Evolutionary conservation across 2,888 invertebrate species (phyloP).

Genomic region (Ormyrus pomaceus): DNA sequence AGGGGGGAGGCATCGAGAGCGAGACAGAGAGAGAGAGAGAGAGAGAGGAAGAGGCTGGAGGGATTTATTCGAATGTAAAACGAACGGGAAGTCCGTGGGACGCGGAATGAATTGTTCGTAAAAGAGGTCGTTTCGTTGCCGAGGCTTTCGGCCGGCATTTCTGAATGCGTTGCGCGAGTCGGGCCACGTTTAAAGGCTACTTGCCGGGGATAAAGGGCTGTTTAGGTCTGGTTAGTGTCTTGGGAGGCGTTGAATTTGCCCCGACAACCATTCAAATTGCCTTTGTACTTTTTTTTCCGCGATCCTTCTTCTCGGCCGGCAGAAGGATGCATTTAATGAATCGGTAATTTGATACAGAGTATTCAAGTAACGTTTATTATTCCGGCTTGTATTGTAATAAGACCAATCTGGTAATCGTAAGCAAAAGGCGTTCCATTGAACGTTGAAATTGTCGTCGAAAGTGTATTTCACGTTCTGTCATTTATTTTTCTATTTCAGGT

Average conservation of each 20-base stretch:
- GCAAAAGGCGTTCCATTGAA: no score
- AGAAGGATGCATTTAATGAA: no score
- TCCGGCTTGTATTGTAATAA: no score
- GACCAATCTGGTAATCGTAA: no score
- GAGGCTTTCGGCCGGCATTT: constrained; percentile 24
- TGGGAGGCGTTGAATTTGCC: constrained; percentile 47
- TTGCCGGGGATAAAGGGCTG: constrained; percentile 51
- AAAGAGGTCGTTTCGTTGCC: constrained; percentile 50
- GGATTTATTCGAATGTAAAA: constrained; percentile 56
- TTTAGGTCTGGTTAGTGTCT: constrained; percentile 52
- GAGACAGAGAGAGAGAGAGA: background rate
- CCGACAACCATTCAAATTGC: constrained; percentile 33
- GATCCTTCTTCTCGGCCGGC: no score
- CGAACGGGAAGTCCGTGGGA: constrained; percentile 48
- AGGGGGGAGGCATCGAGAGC: background rate
- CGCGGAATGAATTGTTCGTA: constrained; percentile 56
- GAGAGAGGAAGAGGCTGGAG: constrained; percentile 40
- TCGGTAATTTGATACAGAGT: no score
- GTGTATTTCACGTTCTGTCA: no score
- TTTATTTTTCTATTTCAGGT: no score
- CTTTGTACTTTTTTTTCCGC: constrained; percentile 28
- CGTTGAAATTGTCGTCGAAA: no score
- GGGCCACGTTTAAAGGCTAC: constrained; percentile 49
- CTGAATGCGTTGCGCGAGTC: background rate
- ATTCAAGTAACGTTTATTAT: no score